Evolutionary conservation across 2,113 vertebrate species (phyloP).

Genomic region (Tretioscincus oriximinensis): DNA sequence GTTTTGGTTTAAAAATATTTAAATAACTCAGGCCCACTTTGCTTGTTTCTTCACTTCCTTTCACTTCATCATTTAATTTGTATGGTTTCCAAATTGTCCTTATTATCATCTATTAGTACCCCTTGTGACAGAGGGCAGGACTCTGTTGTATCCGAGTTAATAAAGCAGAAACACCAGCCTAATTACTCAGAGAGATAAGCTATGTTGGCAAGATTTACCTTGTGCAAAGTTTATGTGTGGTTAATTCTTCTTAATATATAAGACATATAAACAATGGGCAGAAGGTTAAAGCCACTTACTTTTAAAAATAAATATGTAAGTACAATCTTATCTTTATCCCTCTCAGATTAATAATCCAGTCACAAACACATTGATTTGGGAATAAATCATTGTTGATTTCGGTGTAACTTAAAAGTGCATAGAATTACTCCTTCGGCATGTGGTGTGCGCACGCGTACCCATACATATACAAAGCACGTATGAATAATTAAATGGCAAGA

Average conservation of each 20-base stretch:
- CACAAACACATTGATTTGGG: neutral
- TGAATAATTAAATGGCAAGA: neutral
- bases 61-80: conserved; percentile 77
- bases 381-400: neutral
- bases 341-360: neutral
- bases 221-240: conserved; percentile 44
- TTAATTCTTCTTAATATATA: conserved; percentile 54
- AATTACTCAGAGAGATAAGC: conserved; percentile 74
- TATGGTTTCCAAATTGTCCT: conserved; percentile 71
- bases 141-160: conserved; percentile 75
- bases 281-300: conserved; percentile 17
- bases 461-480: neutral
- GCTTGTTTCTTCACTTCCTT: conserved; percentile 61
- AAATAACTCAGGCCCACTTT: conserved; percentile 49
- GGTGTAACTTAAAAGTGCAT: neutral
- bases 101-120: conserved; percentile 75
- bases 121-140: conserved; percentile 77
- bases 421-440: neutral
- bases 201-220: conserved; percentile 66
- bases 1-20: conserved; percentile 35
- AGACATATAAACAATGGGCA: conserved; percentile 10
- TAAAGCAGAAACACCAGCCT: conserved; percentile 78
- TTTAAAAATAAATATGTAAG: neutral
- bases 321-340: neutral
- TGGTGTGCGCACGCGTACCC: too few species aligned